phyloP scores from a whole-genome alignment of 2,113 vertebrate genomes.

The Collichthys lucidus region DNA sequence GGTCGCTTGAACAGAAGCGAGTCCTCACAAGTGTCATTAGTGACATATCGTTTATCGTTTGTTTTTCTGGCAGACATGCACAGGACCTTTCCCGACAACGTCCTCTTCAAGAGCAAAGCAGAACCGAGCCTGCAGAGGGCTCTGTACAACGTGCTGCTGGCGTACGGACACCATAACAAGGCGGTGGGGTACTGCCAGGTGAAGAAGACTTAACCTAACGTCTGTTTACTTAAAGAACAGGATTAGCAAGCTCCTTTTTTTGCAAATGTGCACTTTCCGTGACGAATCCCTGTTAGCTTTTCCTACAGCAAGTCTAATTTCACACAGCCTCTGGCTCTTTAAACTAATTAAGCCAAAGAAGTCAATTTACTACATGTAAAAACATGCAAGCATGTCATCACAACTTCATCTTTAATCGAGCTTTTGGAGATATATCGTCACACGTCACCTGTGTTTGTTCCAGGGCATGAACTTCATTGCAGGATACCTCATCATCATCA shows the following conservation, averaged over 20 bases:
- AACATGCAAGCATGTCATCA: neutral
- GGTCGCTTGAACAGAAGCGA: neutral
- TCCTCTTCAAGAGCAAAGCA: conserved; percentile 87
- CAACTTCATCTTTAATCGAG: neutral
- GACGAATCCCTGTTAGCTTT: neutral
- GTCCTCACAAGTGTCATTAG: neutral
- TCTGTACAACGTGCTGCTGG: conserved; percentile 92
- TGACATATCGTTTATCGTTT: neutral
- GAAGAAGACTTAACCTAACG: conserved; percentile 12
- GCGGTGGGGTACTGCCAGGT: conserved; percentile 97
- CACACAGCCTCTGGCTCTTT: neutral
- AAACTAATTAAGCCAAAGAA: neutral
- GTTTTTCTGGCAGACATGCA: conserved; percentile 88
- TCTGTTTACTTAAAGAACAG: conserved; percentile 44
- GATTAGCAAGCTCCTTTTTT: neutral
- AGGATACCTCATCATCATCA: conserved; percentile 94
- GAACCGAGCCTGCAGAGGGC: conserved; percentile 88
- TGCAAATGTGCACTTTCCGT: neutral
- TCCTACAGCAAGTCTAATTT: neutral
- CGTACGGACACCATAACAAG: conserved; percentile 92
- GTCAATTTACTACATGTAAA: neutral
- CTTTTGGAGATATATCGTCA: neutral
- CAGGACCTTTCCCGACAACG: conserved; percentile 97
- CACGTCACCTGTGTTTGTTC: conserved; percentile 49
- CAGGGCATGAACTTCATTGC: conserved; percentile 98